Evolutionary conservation across 1,140 invertebrate species (phyloP), one percentile per base, ranked within the genome.

Genomic region (Panagrolaimus sp.): DNA sequence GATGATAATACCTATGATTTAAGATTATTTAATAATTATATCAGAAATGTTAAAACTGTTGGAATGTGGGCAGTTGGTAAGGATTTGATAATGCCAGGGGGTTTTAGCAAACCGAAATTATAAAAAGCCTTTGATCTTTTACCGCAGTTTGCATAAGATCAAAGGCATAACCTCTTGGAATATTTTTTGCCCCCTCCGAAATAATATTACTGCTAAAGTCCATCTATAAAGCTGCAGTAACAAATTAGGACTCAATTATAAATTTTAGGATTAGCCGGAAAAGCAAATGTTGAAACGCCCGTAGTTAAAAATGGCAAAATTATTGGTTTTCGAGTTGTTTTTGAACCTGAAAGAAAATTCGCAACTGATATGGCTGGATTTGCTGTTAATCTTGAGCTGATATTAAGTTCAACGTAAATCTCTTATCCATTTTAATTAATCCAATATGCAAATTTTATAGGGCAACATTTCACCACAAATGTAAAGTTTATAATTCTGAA

Each of bases 281-380:
- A 10, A 15, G 24, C 70, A n/a, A 12, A 12, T 86, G 79, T 91
- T 9, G 93, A 95, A 84, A 89, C 89, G 76, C 92, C 92, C 0
- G 82, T 90, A 17, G 87, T 94, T 0, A 87, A 83, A 64, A 86
- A 88, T 8, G 88, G 87, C 4, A 89, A 90, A 84, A 91, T 97
- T 1, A 87, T 87, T 14, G 90, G 90, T 1, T 98, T 90, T 12
- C 9, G 32, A 10, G 65, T n/a, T n/a, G 12, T 28, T 21, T 96
- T 91, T 91, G 90, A 90, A 75, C 89, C 91, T 0, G 88, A 93
- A 70, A 85, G 94, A 74, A 89, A 90, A 0, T 97, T 96, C 86
- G 92, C 94, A 1, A 89, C 95, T 43, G 95, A 98, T 80, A 98
- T 97, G 94, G 94, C 94, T 4, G 93, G 92, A 0, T 98, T 98